These are phyloP conservation scores for Scytalopus superciliaris DNA, from an alignment of 2,113 vertebrate species.

Conservation along the genomic window DNA sequence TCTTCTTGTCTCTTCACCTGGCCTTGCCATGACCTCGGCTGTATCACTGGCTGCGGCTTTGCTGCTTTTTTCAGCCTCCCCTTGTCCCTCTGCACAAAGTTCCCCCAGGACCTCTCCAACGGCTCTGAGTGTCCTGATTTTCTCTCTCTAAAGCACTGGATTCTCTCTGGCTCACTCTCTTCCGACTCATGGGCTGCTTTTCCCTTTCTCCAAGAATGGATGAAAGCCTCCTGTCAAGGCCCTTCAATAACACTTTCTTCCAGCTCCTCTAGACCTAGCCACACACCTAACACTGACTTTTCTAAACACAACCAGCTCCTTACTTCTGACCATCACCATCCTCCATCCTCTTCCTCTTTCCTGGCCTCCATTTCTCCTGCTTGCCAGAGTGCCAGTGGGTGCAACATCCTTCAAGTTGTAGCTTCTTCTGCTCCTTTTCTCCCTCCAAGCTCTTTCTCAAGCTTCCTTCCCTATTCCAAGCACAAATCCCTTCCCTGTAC, in stretches of 20 bases:
- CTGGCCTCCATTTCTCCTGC: background rate
- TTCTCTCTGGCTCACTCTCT: background rate
- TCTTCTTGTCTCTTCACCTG: background rate
- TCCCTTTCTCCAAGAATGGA: background rate
- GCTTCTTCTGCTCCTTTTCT: background rate
- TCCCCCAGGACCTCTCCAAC: background rate
- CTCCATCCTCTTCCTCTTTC: background rate
- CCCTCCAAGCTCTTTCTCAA: background rate
- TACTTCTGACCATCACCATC: background rate
- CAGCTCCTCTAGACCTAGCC: background rate
- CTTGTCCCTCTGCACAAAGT: background rate
- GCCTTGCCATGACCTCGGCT: background rate
- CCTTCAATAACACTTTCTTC: background rate
- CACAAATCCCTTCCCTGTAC: fast-evolving
- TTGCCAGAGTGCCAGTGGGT: background rate
- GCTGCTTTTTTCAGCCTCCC: background rate
- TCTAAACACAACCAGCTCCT: background rate
- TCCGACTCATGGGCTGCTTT: background rate
- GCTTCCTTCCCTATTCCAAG: background rate
- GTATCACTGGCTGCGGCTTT: background rate
- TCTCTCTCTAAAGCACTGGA: background rate
- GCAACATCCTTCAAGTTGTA: background rate
- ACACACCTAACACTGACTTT: background rate
- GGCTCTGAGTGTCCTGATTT: background rate
- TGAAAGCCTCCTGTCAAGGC: background rate